Conservation (phyloP, 53 echinoderm and acorn worm species). For the Pentamera pediparva region DNA sequence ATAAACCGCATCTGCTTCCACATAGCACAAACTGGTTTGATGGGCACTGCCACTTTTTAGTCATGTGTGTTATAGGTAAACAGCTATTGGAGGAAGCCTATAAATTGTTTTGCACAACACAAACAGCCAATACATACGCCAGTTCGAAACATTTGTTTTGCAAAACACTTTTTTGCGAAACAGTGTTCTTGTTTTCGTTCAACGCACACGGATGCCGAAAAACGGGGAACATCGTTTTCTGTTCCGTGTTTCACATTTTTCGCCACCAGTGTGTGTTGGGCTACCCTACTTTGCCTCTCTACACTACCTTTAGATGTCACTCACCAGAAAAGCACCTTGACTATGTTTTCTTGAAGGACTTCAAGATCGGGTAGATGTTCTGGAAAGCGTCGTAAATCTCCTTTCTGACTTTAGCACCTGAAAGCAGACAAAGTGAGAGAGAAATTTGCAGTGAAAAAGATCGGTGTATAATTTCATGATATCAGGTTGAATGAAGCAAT, state of each 20-base stretch:
- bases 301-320: neutral
- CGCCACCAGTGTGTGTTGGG: neutral
- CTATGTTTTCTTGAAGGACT: constrained; percentile 89
- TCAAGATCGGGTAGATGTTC: constrained; percentile 96
- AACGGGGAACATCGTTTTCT: neutral
- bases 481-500: too few species aligned
- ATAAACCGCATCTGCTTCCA: too few species aligned
- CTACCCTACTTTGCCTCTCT: neutral
- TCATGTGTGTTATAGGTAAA: too few species aligned
- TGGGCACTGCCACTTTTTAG: too few species aligned
- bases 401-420: constrained; percentile 92
- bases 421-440: neutral
- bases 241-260: neutral
- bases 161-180: too few species aligned
- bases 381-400: constrained; percentile 97
- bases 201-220: too few species aligned
- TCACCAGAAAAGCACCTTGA: neutral
- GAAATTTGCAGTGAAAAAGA: neutral
- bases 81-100: too few species aligned
- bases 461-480: neutral
- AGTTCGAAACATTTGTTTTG: too few species aligned
- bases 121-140: too few species aligned
- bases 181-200: too few species aligned
- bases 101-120: too few species aligned
- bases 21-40: too few species aligned